These are phyloP conservation scores for Phortica okadai DNA, from an alignment of 2,888 invertebrate genomes.

Conservation along the genomic window DNA sequence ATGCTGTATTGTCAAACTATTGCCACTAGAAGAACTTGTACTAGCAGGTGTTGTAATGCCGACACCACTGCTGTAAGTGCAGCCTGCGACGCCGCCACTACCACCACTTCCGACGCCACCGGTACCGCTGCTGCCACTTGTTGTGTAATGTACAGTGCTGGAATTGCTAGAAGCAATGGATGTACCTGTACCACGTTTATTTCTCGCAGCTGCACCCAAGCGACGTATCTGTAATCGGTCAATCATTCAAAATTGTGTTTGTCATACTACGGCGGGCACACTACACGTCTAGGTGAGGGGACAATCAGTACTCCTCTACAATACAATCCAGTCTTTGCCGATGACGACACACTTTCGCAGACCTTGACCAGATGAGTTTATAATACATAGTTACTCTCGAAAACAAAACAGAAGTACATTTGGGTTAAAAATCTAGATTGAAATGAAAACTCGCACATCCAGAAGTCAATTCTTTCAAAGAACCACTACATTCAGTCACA, in stretches of 20 bases:
- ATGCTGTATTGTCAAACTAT: conserved; percentile 58
- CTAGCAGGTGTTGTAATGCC: conserved; percentile 60
- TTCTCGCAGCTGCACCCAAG: conserved; percentile 70
- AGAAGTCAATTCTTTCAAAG: not conserved
- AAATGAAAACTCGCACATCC: no score
- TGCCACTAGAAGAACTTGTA: conserved; percentile 67
- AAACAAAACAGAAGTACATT: conserved; percentile 12
- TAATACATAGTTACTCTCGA: not conserved
- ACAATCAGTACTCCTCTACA: not conserved
- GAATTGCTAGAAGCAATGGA: not conserved
- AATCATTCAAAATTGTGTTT: conserved; percentile 67
- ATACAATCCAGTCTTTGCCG: not conserved
- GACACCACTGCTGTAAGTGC: conserved; percentile 43
- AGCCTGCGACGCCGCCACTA: conserved; percentile 29
- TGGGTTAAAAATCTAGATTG: not conserved
- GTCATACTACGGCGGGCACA: conserved; percentile 24
- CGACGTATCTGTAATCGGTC: conserved; percentile 72
- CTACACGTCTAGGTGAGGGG: not conserved
- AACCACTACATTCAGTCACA: not conserved
- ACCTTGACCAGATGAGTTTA: no score
- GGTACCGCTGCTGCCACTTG: conserved; percentile 10
- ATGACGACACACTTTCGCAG: conserved; percentile 2
- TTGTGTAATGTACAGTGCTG: not conserved
- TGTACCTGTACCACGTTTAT: conserved; percentile 53
- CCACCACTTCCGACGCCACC: conserved; percentile 4